Evolutionary conservation across 30 jellyfish, hydroid and myxozoan genomes (phyloP), one percentile per base, ranked within the genome.

Genomic region (Aurelia coerulea): DNA sequence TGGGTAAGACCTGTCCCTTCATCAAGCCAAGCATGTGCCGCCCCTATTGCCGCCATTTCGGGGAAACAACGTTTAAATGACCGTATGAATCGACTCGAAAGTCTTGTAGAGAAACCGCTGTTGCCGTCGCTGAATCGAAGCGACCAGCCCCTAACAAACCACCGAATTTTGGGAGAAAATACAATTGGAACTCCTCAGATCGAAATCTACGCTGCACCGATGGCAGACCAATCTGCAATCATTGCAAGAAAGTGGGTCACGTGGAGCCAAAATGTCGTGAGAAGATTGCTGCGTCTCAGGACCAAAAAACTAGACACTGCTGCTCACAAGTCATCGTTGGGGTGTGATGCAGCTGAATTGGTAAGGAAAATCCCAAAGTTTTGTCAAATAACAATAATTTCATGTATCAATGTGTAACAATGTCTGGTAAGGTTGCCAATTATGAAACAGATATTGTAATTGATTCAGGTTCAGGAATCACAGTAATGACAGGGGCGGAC

Each of bases 391-490:
- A 33, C 2, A 76, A 50, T 76, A 23, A 42, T 17, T 15, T 69
- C 2, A 14, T 69, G 42, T 66, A 63, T 80, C 90, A 65, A 42
- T 80, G 90, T 51, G 90, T 65, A 33, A 80, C 82, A 3, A 19
- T 32, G 14, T 63, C 39, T 64, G 90, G 68, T 8, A 64, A 23
- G 32, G 37, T 65, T 15, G 82, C 52, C 19, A 80, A 80, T 52
- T 51, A 41, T 31, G 62, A 80, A 35, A 65, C 82, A 4, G 81
- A 65, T 0, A 80, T 65, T 80, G 88, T 83, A n/a, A 59, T 70
- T 32, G 92, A 70, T 70, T 83, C 68, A 23, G 92, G 88, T 8
- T 83, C 92, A 8, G 92, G 88, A n/a, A n/a, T n/a, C n/a, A n/a
- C n/a, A n/a, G n/a, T n/a, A n/a, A n/a, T n/a, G n/a, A n/a, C n/a